Evolutionary conservation across 2,888 invertebrate species (phyloP).

Genomic region (Zaprionus bogoriensis): DNA sequence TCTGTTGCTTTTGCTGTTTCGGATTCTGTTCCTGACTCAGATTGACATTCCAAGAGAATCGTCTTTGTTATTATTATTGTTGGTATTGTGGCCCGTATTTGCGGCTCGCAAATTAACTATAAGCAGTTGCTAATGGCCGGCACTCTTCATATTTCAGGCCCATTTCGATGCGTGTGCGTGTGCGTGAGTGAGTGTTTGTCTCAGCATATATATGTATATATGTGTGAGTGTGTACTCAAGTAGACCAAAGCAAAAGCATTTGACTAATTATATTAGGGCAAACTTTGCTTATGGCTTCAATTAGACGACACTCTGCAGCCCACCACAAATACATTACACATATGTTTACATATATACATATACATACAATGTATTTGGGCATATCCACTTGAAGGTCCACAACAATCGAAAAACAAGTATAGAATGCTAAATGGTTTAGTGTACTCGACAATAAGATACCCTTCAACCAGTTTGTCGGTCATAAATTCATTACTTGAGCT

Average conservation of each 20-base stretch:
- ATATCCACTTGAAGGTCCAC: neutral
- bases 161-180: no score
- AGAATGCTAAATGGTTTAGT: no score
- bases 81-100: neutral
- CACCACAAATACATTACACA: neutral
- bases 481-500: no score
- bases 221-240: neutral
- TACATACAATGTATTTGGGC: neutral
- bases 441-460: no score
- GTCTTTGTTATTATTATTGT: neutral
- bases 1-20: slow-evolving; percentile 28
- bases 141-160: no score
- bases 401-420: no score
- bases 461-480: no score
- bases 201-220: neutral
- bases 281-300: slow-evolving; percentile 40
- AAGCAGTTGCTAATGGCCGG: no score
- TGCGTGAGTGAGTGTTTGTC: no score
- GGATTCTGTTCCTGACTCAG: neutral
- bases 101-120: neutral
- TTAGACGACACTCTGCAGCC: slow-evolving; percentile 15
- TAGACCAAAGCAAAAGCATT: slow-evolving; percentile 19
- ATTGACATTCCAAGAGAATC: neutral
- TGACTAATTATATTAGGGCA: slow-evolving; percentile 42
- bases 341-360: neutral